Percentiles rank a stretch among this genome's conserved stretches.
These are phyloP conservation scores for Strigamia maritima DNA, from an alignment of 2,888 invertebrate genomes.

Conservation along the genomic window DNA sequence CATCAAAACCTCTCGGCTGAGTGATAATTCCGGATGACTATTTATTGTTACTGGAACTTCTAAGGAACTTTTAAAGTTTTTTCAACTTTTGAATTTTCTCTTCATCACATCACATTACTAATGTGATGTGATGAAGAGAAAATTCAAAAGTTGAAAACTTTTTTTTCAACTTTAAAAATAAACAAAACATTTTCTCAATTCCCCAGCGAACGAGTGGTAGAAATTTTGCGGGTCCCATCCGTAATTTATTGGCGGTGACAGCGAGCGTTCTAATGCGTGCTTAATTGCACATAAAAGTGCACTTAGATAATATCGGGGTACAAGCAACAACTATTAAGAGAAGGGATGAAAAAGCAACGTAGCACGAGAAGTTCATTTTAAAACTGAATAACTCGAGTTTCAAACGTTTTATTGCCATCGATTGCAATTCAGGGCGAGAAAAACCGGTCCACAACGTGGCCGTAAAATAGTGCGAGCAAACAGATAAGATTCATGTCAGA, in stretches of 20 bases:
- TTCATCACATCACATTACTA: too few species aligned
- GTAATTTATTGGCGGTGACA: slow-evolving; percentile 23
- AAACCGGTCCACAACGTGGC: slow-evolving; percentile 1
- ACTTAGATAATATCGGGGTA: slow-evolving; percentile 8
- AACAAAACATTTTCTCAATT: slow-evolving; percentile 11
- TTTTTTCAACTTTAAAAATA: neutral
- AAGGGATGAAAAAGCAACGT: neutral
- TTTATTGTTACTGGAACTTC: too few species aligned
- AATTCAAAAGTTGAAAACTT: too few species aligned
- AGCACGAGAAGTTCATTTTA: slow-evolving; percentile 12
- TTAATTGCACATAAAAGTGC: slow-evolving; percentile 23
- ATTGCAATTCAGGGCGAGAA: slow-evolving; percentile 6
- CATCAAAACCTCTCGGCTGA: too few species aligned
- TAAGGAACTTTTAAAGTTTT: too few species aligned
- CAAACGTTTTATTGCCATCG: slow-evolving; percentile 19
- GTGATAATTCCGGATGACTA: too few species aligned
- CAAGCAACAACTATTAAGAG: slow-evolving; percentile 16
- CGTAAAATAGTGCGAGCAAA: slow-evolving; percentile 11
- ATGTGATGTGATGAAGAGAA: too few species aligned
- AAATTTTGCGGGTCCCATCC: neutral
- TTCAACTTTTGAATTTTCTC: too few species aligned
- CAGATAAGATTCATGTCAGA: slow-evolving; percentile 20
- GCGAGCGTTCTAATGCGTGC: slow-evolving; percentile 20
- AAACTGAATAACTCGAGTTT: slow-evolving; percentile 11
- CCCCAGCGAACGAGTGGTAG: neutral